A percentile compares a stretch with the other conserved stretches of the same genome.
Conservation (phyloP, 2,113 vertebrate species). For the Nothobranchius furzeri region DNA sequence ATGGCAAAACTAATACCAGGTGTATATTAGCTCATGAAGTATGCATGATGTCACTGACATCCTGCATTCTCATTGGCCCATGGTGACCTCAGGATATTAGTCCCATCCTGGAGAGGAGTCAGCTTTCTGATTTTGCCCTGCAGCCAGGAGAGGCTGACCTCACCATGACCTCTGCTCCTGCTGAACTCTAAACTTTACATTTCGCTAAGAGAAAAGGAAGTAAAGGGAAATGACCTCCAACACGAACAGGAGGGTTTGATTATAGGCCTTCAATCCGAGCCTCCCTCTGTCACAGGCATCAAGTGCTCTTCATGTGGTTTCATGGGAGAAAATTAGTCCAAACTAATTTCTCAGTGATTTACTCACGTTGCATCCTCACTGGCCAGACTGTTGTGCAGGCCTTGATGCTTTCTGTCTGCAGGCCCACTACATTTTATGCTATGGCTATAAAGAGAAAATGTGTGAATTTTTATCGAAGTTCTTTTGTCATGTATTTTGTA, state of each 20-base stretch:
- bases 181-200: constrained; percentile 40
- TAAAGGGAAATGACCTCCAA: constrained; percentile 9
- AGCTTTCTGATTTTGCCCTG: constrained; percentile 20
- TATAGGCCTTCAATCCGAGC: not conserved
- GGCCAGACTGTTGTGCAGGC: not conserved
- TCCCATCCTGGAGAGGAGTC: constrained; percentile 7
- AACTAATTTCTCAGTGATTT: not conserved
- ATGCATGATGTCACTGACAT: constrained; percentile 18
- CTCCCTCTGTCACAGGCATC: not conserved
- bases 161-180: constrained; percentile 30
- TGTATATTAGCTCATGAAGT: constrained; percentile 60
- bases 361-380: too few relatives aligned
- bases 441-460: not conserved
- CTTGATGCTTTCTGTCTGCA: not conserved
- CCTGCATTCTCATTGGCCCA: constrained; percentile 18
- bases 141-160: constrained; percentile 31
- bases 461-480: not conserved
- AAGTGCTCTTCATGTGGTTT: not conserved
- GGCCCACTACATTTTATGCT: not conserved
- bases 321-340: not conserved
- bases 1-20: constrained; percentile 36
- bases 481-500: too few relatives aligned
- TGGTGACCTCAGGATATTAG: constrained; percentile 31
- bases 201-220: constrained; percentile 8
- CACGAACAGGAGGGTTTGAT: constrained; percentile 20